Base-by-base conservation (phyloP, 2,797 vertebrate genomes). In the Cyprinella venusta region DNA sequence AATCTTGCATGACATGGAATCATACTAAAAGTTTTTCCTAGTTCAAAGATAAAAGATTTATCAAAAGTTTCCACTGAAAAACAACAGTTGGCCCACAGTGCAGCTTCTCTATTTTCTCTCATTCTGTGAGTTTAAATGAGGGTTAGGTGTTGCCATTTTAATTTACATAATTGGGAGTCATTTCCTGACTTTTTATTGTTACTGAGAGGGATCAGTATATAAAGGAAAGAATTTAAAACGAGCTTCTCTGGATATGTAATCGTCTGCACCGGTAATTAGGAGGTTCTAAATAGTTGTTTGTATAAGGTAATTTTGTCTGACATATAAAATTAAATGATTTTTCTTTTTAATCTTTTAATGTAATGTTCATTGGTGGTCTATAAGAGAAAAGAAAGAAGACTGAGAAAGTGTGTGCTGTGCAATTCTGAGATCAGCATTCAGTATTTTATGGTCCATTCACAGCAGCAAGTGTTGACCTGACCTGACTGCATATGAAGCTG, bases 1-100 rank as follows among this genome's bases (percentile, higher is more conserved):
- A 82, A 82, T 80, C 86, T 89, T 81, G 72, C 89, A 89, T 89
- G 90, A 87, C 87, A 88, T 84, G 83, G 79, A 89, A 81, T 91
- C 69, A 88, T 88, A 80, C 76, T 81, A 75, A 88, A 79, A 69
- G 48, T 82, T 82, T 87, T 87, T 89, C 76, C 84, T 74, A 82
- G 76, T 70, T 75, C 65, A 76, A 65, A 77, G 65, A 84, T 85
- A 81, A 63, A 79, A 12, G 63, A 64, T 69, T 70, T 82, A 63
- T 86, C 81, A 86, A 70, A 75, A 76, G 63, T 63, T 87, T 86
- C 80, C 81, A 85, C 83, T 84, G 61, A 80, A 78, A 71, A 74
- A 42, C 33, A 64, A 63, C 38, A 64, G 65, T 75, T 86, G 56
- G 33, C 50, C 67, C 24, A 71, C 77, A 54, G 33, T 36, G 54